Conservation (phyloP, 1,140 invertebrate genomes). For the Drosophila watanabei region DNA sequence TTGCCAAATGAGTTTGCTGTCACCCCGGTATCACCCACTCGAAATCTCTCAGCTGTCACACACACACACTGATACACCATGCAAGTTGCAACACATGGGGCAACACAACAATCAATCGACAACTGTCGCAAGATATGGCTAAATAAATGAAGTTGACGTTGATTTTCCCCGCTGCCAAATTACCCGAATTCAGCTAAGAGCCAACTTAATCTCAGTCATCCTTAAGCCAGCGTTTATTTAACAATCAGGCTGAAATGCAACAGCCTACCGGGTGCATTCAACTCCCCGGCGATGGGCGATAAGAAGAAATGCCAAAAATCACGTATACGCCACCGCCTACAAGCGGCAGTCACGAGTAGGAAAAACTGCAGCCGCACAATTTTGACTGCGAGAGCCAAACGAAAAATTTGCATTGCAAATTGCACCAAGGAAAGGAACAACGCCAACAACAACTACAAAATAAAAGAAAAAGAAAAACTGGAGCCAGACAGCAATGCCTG, state of each 20-base stretch:
- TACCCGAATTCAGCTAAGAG: neutral
- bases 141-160: constrained; percentile 12
- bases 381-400: constrained; percentile 69
- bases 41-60: constrained; percentile 48
- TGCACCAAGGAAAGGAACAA: constrained; percentile 21
- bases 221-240: constrained; percentile 7
- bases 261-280: constrained; percentile 66
- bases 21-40: constrained; percentile 52
- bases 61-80: constrained; percentile 9
- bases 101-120: constrained; percentile 30
- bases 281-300: constrained; percentile 64
- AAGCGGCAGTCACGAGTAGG: constrained; percentile 56
- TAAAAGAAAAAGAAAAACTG: constrained; percentile 52
- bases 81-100: constrained; percentile 13
- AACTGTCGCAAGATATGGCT: constrained; percentile 32
- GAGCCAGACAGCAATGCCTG: constrained; percentile 64
- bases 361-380: constrained; percentile 70
- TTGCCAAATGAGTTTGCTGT: constrained; percentile 64
- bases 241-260: constrained; percentile 56
- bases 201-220: constrained; percentile 27
- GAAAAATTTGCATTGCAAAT: constrained; percentile 76
- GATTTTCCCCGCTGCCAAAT: constrained; percentile 13
- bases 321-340: constrained; percentile 76
- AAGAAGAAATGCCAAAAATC: constrained; percentile 78
- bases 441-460: constrained; percentile 11